These are phyloP conservation scores for Palythoa caribaeorum DNA, from an alignment of 92 coral and sea anemone genomes.

Conservation along the genomic window DNA sequence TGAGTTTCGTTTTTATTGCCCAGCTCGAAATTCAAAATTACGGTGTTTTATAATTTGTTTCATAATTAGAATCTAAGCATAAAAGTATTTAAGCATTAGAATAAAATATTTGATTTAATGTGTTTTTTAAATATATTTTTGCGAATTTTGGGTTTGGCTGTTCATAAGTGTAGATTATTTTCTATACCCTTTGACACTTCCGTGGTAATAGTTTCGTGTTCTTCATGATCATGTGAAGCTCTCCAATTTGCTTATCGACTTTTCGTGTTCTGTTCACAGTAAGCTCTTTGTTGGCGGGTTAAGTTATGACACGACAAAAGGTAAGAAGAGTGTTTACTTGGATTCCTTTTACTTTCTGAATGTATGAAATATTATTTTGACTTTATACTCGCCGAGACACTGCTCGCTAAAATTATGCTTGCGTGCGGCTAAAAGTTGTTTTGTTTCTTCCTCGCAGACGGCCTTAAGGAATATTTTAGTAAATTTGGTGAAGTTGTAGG, in stretches of 20 bases:
- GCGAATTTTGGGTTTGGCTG: constrained; percentile 12
- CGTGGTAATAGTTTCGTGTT: constrained; percentile 4
- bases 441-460: constrained; percentile 65
- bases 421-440: constrained; percentile 28
- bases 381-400: constrained; percentile 1
- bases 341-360: constrained; percentile 25
- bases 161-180: constrained; percentile 5
- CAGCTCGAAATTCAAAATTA: constrained; percentile 60
- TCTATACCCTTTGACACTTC: constrained; percentile 38
- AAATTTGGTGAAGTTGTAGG: constrained; percentile 94
- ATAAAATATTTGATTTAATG: background rate
- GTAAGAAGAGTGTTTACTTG: constrained; percentile 65
- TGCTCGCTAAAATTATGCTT: background rate
- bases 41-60: constrained; percentile 18
- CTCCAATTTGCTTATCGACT: constrained; percentile 6
- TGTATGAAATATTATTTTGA: constrained; percentile 3
- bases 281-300: constrained; percentile 99
- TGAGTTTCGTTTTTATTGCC: background rate
- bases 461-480: constrained; percentile 85
- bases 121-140: constrained; percentile 1
- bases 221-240: background rate
- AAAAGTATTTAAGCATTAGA: background rate
- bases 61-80: background rate
- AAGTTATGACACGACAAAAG: constrained; percentile 96
- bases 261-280: constrained; percentile 70